Evolutionary conservation across 2,113 vertebrate genomes (phyloP), one percentile per base, ranked within the genome.

Genomic region (Saccopteryx bilineata): DNA sequence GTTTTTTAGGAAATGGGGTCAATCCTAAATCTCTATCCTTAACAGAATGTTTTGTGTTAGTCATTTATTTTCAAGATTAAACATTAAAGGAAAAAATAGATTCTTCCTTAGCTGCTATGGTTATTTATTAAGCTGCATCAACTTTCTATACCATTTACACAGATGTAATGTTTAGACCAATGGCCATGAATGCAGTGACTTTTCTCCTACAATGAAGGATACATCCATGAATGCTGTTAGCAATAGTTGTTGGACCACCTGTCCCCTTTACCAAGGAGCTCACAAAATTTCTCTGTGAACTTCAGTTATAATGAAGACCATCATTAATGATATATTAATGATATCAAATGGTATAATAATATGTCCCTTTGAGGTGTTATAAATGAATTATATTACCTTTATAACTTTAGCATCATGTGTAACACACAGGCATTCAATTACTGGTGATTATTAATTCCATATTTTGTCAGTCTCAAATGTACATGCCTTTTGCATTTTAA

Each of bases 21-120:
- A 46, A 17, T 14, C 26, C 15, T 39, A 68, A 56, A 9, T 28
- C 17, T 71, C 26, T 78, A 13, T 6, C 24, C 31, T 86, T 81
- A 68, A 63, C 11, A 86, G 48, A 15, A 31, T 21, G 1, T 52
- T 54, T 48, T 28, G 17, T 24, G 65, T 61, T 91, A 68, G 48
- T 31, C 48, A 50, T 91, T 91, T 18, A 6, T 84, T 86, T 93
- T 78, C 26, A 72, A 85, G 71, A 61, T 33, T 58, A 65, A 93
- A 76, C 17, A 31, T 8, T 13, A 14, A 75, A 72, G 61, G 28
- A 17, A 56, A 76, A 80, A 82, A n/a, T 17, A 19, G 1, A 46
- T 58, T 96, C 66, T 66, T 19, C 71, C 39, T 81, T 56, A 46
- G 46, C 56, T 87, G 54, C 15, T 93, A 2, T 14, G 31, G 21